Base-by-base conservation (phyloP, 2,113 vertebrate genomes). In the Myanophis thanlyinensis region DNA sequence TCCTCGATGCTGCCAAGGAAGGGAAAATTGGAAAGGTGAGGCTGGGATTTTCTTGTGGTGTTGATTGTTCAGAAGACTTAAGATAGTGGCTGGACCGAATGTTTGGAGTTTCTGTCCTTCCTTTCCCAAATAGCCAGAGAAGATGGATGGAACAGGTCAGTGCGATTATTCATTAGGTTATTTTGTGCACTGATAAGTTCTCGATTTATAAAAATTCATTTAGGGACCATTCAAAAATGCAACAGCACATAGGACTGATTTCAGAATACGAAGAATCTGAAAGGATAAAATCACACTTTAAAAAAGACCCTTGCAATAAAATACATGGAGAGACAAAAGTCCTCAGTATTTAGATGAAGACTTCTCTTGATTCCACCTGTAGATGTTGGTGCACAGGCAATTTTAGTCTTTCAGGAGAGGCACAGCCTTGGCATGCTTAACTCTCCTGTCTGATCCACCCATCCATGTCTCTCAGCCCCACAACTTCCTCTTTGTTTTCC, bases 21-120 rank as follows among this genome's bases (percentile, higher is more conserved):
- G 92, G 94, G 46, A 95, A 97, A 91, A 92, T 93, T 35, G 94
- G 94, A 90, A 95, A 98, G 98, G 98, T 98, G 90, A 0, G 0
- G 22, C 0, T 11, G 23, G 35, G 8, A 46, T 91, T 47, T 87
- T 46, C 44, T 2, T 27, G 13, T 30, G 10, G 15, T 49, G 47
- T 86, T 49, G 47, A 47, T 49, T 3, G 46, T 11, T 86, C 18
- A 47, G 67, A 73, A 67, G 12, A 67, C 30, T 67, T 67, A 67
- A 35, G n/a, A 15, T n/a, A 73, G n/a, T 35, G 2, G 13, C 11
- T 35, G 30, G 62, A 6, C 62, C 5, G 5, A 30, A 13, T n/a
- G 12, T 12, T 30, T 2, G 0, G 62, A 30, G 12, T 67, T 35
- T n/a, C 80, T 13, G 10, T 25, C 23, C 84, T 8, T 85, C 80